Percentiles rank a stretch among this genome's conserved stretches.
Conservation (phyloP, 2,113 vertebrate genomes). For the Sinocyclocheilus anshuiensis region DNA sequence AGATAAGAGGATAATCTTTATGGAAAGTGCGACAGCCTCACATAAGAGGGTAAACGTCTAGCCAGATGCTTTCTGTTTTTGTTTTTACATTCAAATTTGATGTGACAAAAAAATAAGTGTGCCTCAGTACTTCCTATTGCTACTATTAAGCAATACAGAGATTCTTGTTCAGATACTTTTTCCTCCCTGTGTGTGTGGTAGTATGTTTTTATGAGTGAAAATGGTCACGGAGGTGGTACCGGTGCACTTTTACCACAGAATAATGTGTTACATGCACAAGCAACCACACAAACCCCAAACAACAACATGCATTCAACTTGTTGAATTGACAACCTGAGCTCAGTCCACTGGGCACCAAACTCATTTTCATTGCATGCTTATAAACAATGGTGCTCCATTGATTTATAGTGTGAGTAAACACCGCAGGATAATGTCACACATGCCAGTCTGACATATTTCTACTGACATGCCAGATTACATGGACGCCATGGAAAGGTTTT, state of each 20-base stretch:
- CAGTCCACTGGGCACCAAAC: constrained; percentile 54
- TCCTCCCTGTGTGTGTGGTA: not conserved
- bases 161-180: constrained; percentile 46
- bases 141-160: not conserved
- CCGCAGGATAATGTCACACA: constrained; percentile 47
- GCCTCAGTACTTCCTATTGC: constrained; percentile 7
- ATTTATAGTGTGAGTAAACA: constrained; percentile 65
- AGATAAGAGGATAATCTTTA: constrained; percentile 43
- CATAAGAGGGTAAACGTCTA: not conserved
- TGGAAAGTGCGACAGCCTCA: not conserved
- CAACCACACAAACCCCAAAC: constrained; percentile 12
- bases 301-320: constrained; percentile 72
- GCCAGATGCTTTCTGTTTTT: not conserved
- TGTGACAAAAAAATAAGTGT: not conserved
- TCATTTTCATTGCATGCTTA: constrained; percentile 71
- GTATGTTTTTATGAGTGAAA: not conserved
- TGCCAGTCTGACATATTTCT: constrained; percentile 63
- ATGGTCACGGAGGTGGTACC: not conserved
- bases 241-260: constrained; percentile 25
- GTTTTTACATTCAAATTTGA: constrained; percentile 51
- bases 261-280: constrained; percentile 47
- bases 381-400: constrained; percentile 62
- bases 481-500: constrained; percentile 61
- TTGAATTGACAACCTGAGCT: constrained; percentile 65
- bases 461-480: constrained; percentile 59